phyloP scores from a whole-genome alignment of 2,888 invertebrate genomes.

The Entomobrya multifasciata region DNA sequence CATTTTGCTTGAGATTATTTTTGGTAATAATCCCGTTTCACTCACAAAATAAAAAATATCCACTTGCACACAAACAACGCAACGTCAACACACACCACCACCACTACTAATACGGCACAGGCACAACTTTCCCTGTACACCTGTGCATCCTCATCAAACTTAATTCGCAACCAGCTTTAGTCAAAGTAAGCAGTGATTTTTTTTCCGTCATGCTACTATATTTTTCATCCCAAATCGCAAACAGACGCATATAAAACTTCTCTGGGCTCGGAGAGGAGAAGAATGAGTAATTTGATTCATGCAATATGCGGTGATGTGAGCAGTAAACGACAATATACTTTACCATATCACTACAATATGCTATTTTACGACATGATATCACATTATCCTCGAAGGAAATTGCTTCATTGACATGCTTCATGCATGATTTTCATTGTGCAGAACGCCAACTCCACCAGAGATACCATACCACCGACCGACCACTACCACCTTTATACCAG shows the following conservation, averaged over 20 bases:
- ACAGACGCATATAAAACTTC: too few species aligned
- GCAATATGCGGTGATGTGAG: too few species aligned
- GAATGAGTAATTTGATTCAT: neutral
- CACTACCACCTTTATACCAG: neutral
- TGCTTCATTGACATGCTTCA: constrained; percentile 62
- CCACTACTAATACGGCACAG: too few species aligned
- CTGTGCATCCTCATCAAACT: constrained; percentile 5
- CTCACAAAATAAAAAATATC: constrained; percentile 39
- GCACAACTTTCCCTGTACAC: constrained; percentile 58
- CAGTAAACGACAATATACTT: too few species aligned
- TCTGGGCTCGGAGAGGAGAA: neutral
- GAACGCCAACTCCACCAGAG: neutral
- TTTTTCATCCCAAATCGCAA: neutral
- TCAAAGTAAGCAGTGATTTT: neutral
- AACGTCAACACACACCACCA: constrained; percentile 24
- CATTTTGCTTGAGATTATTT: constrained; percentile 13
- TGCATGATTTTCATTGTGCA: constrained; percentile 58
- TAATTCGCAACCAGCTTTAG: neutral
- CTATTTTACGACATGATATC: neutral
- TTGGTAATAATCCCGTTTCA: constrained; percentile 70
- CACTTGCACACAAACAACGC: neutral
- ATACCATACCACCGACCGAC: neutral
- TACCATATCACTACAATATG: neutral
- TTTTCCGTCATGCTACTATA: constrained; percentile 8
- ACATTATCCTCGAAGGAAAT: constrained; percentile 8